Base-by-base conservation (phyloP, 2,113 vertebrate genomes). In the Elaphurus davidianus region DNA sequence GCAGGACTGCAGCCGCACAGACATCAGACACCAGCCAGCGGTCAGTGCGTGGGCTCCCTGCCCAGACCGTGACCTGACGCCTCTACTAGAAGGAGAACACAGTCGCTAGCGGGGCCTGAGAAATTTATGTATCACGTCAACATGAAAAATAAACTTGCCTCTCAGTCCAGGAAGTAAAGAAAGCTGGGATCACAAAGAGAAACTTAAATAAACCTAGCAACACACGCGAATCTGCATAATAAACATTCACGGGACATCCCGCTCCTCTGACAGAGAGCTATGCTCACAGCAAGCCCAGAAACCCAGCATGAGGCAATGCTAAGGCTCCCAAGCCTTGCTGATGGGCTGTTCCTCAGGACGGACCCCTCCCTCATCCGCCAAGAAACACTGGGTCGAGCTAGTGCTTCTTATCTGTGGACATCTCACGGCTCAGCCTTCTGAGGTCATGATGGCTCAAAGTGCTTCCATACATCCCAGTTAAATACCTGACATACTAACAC, bases 291-390 rank as follows among this genome's bases (percentile, higher is more conserved):
- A 91, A 3, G 74, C 91, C 94, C 71, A 54, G 55, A 95, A 81
- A 40, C 33, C 87, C 54, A 52, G 74, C 15, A 0, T n/a, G 16
- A 45, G 64, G 40, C n/a, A 13, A n/a, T 33, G 55, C 87, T 82
- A 27, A 57, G 79, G 83, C 87, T 52, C 76, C 91, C 89, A 79
- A 52, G 52, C 50, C 89, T 85, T 90, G n/a, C 62, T 55, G 33
- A 52, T 3, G 0, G 45, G 76, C 28, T 2, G 17, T 1, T 95
- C 74, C 92, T 82, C 6, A 0, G 89, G 87, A 36, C 9, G 45
- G 8, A 43, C 57, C 40, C 15, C n/a, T 64, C 86, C 94, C 95
- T 93, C 54, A 92, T 93, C 98, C 55, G 16, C 40, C 67, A 94
- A 54, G 82, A 95, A 94, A 97, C 19, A 23, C 54, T 52, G 87